A percentile compares a stretch with the other conserved stretches of the same genome.
phyloP scores from a whole-genome alignment of 2,888 invertebrate genomes.

The Oligia latruncula region DNA sequence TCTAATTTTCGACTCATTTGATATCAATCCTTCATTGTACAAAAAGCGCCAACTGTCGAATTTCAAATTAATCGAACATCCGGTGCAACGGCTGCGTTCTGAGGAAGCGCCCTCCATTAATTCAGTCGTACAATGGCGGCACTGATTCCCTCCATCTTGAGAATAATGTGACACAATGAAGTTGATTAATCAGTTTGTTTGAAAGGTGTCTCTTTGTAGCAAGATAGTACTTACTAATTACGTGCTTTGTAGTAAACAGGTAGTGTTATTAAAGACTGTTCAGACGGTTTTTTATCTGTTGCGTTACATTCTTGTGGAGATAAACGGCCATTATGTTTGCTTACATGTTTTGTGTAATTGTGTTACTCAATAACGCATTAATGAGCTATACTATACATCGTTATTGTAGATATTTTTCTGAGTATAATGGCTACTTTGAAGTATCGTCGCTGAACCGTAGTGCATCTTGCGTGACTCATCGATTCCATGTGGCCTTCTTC shows the following conservation, averaged over 20 bases:
- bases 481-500: constrained; percentile 60
- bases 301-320: constrained; percentile 64
- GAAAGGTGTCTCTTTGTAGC: constrained; percentile 42
- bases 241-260: constrained; percentile 58
- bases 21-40: constrained; percentile 54
- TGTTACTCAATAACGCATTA: constrained; percentile 47
- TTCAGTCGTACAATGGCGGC: constrained; percentile 74
- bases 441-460: constrained; percentile 35
- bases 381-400: constrained; percentile 33
- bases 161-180: constrained; percentile 56
- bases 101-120: constrained; percentile 83
- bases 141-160: constrained; percentile 62
- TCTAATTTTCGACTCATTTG: constrained; percentile 32
- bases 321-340: constrained; percentile 50
- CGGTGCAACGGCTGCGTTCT: constrained; percentile 71
- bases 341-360: constrained; percentile 42
- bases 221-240: constrained; percentile 6
- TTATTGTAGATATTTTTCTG: constrained; percentile 46
- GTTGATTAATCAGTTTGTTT: constrained; percentile 58
- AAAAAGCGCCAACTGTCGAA: constrained; percentile 74
- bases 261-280: constrained; percentile 56
- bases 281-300: constrained; percentile 60
- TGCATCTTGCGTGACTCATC: constrained; percentile 57
- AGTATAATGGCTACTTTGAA: constrained; percentile 56
- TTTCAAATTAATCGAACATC: constrained; percentile 79